phyloP scores from a whole-genome alignment of 2,888 invertebrate genomes.

The Catonia carolina region DNA sequence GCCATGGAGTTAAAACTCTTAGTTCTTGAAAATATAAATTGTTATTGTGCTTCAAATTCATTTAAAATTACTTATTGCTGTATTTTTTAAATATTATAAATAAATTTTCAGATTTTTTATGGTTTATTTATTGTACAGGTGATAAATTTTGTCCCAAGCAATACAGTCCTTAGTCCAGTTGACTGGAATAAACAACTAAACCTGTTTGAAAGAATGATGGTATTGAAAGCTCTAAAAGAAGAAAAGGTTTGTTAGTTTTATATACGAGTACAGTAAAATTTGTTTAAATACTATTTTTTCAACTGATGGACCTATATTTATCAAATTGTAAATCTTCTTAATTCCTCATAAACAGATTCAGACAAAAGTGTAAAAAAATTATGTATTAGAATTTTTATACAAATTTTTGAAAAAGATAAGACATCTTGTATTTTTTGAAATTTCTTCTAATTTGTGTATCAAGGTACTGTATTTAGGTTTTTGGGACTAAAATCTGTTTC shows the following conservation, averaged over 20 bases:
- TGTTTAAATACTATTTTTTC: background rate
- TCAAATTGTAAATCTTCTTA: background rate
- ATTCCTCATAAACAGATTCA: background rate
- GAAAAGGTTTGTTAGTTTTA: constrained; percentile 50
- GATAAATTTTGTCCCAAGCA: constrained; percentile 49
- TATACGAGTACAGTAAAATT: background rate
- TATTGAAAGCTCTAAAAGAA: constrained; percentile 68
- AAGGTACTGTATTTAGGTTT: no score
- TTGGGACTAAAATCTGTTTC: no score
- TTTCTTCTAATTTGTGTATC: no score
- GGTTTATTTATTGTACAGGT: constrained; percentile 43
- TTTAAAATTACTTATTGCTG: no score
- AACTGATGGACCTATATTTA: background rate
- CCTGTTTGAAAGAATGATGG: constrained; percentile 72
- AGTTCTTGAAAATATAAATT: no score
- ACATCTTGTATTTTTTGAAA: no score
- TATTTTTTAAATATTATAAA: no score
- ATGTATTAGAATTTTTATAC: no score
- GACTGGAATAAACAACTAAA: constrained; percentile 43
- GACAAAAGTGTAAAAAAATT: background rate
- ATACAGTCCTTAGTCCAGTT: constrained; percentile 38
- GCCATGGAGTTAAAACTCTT: no score
- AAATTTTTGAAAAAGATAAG: no score
- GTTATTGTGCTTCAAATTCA: no score
- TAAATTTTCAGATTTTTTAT: constrained; percentile 8